phyloP scores from a whole-genome alignment of 1,140 invertebrate genomes.

The Dreissena polymorpha region DNA sequence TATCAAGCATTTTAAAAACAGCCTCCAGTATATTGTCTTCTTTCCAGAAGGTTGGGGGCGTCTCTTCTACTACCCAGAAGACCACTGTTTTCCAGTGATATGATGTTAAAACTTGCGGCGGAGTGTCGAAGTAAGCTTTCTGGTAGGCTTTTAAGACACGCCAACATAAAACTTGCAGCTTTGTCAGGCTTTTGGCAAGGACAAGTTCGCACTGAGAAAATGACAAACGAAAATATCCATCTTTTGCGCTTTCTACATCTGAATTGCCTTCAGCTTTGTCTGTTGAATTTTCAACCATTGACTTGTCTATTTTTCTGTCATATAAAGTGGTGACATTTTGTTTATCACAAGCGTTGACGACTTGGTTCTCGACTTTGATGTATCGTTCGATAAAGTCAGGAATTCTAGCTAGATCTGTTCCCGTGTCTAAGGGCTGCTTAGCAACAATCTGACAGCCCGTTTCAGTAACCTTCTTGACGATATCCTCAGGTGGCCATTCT shows the following conservation, averaged over 20 bases:
- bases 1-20: background rate
- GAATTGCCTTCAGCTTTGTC: background rate
- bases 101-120: background rate
- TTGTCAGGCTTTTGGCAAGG: background rate
- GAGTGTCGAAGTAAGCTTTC: background rate
- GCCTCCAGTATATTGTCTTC: background rate
- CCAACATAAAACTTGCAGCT: slow-evolving; percentile 10
- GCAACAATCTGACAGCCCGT: slow-evolving; percentile 22
- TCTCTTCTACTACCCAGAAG: slow-evolving; percentile 10
- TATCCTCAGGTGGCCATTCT: slow-evolving; percentile 16
- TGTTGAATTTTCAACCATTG: no score
- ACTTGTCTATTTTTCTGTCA: no score
- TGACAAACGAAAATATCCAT: slow-evolving; percentile 4
- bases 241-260: background rate
- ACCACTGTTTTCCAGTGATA: slow-evolving; percentile 19
- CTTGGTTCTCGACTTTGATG: no score
- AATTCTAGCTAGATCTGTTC: no score
- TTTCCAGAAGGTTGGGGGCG: background rate
- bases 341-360: no score
- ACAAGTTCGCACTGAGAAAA: slow-evolving; percentile 12
- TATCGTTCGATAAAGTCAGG: no score
- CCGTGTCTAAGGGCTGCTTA: background rate
- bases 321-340: no score
- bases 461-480: slow-evolving; percentile 6
- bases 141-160: slow-evolving; percentile 15